phyloP scores from a whole-genome alignment of 2,888 invertebrate genomes.

The Agapostemon virescens region DNA sequence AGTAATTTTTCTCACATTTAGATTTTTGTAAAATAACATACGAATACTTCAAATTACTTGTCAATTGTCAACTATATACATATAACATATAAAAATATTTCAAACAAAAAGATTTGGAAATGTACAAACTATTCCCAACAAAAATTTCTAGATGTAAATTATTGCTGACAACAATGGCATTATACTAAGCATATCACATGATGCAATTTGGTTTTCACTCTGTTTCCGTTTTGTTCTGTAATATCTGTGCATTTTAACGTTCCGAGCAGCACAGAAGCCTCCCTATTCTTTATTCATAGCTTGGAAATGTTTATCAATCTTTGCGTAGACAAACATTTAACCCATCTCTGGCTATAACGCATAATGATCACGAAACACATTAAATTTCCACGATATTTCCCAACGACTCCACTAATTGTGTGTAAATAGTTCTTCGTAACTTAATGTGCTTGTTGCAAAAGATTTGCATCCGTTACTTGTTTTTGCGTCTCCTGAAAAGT shows the following conservation, averaged over 20 bases:
- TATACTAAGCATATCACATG: not conserved
- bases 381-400: not conserved
- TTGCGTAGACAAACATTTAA: not conserved
- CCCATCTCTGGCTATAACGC: not conserved
- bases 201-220: not conserved
- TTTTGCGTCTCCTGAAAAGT: not conserved
- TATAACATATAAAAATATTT: not conserved
- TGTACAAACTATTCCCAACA: not conserved
- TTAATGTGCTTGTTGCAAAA: not conserved
- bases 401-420: not conserved
- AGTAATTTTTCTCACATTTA: not conserved
- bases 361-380: not conserved
- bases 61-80: not conserved
- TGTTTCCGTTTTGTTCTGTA: not conserved
- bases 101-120: not conserved
- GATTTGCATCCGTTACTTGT: not conserved
- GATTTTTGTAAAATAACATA: not conserved
- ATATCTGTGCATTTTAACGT: not conserved
- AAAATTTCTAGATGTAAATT: not conserved
- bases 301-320: not conserved
- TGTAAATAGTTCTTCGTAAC: not conserved
- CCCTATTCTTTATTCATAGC: not conserved
- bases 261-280: not conserved
- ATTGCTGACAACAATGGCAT: not conserved
- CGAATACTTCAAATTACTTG: not conserved